These are phyloP conservation scores for Gandaritis pyraliata DNA, from an alignment of 2,888 invertebrate genomes.

Conservation along the genomic window DNA sequence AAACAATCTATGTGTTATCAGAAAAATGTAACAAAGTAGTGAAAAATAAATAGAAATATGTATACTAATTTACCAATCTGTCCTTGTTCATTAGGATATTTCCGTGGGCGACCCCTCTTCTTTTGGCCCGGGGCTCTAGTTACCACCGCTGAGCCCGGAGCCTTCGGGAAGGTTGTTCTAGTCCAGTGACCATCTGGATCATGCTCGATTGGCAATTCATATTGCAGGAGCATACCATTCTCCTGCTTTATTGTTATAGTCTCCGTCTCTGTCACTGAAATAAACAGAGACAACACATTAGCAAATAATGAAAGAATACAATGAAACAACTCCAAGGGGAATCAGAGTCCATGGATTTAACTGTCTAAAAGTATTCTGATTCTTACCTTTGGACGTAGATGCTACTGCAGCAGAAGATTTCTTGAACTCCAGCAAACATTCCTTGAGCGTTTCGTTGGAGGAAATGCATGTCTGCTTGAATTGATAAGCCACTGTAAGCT, in stretches of 20 bases:
- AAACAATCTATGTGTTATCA: too few relatives aligned
- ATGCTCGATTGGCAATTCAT: constrained; percentile 79
- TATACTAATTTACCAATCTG: constrained; percentile 67
- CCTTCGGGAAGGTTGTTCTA: constrained; percentile 58
- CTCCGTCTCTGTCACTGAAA: constrained; percentile 69
- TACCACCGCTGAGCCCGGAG: constrained; percentile 63
- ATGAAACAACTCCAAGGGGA: too few relatives aligned
- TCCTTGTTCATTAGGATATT: constrained; percentile 79
- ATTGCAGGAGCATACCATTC: constrained; percentile 77
- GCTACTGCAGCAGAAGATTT: constrained; percentile 69
- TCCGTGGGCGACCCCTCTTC: constrained; percentile 76
- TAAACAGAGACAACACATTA: background rate
- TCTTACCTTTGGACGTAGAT: constrained; percentile 61
- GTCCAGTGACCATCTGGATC: constrained; percentile 74
- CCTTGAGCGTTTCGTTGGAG: constrained; percentile 78
- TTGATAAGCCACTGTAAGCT: constrained; percentile 76
- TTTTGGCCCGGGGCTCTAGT: constrained; percentile 73
- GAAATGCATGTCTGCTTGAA: constrained; percentile 80
- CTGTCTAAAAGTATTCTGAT: background rate
- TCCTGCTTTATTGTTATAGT: constrained; percentile 82
- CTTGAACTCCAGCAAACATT: constrained; percentile 78
- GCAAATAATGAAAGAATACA: too few relatives aligned
- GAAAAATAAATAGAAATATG: too few relatives aligned
- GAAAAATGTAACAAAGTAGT: too few relatives aligned
- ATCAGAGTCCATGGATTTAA: background rate